A percentile compares a stretch with the other conserved stretches of the same genome.
Evolutionary conservation across 2,888 invertebrate species (phyloP).

Genomic region (Halocaridina rubra): DNA sequence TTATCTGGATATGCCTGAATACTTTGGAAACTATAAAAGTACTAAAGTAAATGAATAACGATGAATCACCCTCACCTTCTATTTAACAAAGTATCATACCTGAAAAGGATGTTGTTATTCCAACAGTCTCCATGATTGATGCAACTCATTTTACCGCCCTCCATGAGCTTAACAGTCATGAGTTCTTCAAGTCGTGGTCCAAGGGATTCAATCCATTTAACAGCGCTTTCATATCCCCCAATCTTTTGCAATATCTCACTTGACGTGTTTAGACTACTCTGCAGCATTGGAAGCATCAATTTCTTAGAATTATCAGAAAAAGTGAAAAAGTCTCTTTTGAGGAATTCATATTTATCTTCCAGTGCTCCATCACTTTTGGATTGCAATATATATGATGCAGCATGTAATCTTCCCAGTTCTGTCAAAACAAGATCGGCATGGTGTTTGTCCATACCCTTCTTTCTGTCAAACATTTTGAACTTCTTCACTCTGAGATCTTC

Average conservation of each 20-base stretch:
- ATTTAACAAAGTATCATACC: no score
- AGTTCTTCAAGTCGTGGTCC: neutral
- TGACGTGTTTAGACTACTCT: neutral
- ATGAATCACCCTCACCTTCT: no score
- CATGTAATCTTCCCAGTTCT: conserved; percentile 35
- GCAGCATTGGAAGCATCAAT: neutral
- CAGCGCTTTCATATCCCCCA: conserved; percentile 11
- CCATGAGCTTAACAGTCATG: neutral
- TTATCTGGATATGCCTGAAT: neutral
- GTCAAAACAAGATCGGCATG: conserved; percentile 15
- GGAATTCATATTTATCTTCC: neutral
- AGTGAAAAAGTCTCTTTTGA: neutral
- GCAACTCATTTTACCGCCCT: neutral
- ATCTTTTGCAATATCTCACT: neutral
- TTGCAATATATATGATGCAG: conserved; percentile 9
- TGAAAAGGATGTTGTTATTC: conserved; percentile 39
- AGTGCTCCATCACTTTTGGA: neutral
- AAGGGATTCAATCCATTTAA: neutral
- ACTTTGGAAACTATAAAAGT: neutral
- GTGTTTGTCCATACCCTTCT: conserved; percentile 15
- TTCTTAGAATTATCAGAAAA: neutral
- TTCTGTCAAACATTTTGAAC: conserved; percentile 27
- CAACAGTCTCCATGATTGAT: conserved; percentile 33
- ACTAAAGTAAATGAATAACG: neutral
- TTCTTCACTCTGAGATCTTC: conserved; percentile 9